Conservation (phyloP, 1,140 invertebrate genomes). For the Whitmania pigra region DNA sequence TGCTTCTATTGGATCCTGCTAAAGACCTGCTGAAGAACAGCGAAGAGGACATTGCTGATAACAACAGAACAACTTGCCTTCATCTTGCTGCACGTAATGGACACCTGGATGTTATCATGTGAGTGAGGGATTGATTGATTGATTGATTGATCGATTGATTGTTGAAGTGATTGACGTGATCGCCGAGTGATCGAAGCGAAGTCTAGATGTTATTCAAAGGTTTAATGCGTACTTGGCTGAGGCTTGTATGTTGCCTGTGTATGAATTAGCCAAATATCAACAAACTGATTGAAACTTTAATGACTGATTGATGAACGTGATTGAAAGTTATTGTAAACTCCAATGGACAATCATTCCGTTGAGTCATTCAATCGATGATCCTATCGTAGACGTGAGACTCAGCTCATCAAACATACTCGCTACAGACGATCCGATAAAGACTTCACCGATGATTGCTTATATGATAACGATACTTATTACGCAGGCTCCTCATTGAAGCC, state of each 20-base stretch:
- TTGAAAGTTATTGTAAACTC: not conserved
- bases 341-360: not conserved
- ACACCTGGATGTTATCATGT: constrained; percentile 43
- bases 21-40: constrained; percentile 35
- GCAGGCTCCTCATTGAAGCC: constrained; percentile 39
- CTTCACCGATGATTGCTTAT: not conserved
- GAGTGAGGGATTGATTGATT: constrained; percentile 16
- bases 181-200: not conserved
- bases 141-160: constrained; percentile 2
- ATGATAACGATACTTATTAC: constrained; percentile 19
- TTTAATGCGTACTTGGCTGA: too few relatives aligned
- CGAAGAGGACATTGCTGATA: constrained; percentile 37
- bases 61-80: constrained; percentile 39
- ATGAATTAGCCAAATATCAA: not conserved
- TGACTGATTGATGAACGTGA: not conserved
- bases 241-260: too few relatives aligned
- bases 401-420: not conserved
- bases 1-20: constrained; percentile 39
- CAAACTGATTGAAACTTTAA: not conserved
- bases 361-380: not conserved
- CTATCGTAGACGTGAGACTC: not conserved
- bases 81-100: constrained; percentile 45
- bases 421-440: not conserved
- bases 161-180: not conserved
- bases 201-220: not conserved